A percentile compares a stretch with the other conserved stretches of the same genome.
These are phyloP conservation scores for Rhea americana DNA, from an alignment of 2,113 vertebrate genomes.

Conservation along the genomic window DNA sequence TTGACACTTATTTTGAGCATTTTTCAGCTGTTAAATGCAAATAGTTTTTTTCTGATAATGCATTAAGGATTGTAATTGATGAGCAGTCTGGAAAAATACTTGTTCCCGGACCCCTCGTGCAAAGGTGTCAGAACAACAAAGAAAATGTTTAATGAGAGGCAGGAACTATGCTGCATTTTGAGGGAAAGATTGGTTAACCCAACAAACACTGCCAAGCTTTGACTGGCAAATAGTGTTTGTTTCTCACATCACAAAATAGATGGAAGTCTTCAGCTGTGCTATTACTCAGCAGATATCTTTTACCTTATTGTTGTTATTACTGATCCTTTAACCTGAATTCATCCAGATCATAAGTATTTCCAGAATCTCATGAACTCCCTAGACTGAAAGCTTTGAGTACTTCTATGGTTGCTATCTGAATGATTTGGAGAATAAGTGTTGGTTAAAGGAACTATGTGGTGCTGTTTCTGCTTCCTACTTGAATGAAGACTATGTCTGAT, in stretches of 20 bases:
- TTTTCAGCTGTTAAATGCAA: slow-evolving; percentile 36
- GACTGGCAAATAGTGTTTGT: neutral
- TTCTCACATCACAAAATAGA: slow-evolving; percentile 8
- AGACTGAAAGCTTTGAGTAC: neutral
- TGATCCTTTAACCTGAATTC: neutral
- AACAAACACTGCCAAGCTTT: neutral
- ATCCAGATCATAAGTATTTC: neutral
- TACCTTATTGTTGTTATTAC: neutral
- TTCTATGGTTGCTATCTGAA: neutral
- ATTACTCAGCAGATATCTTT: neutral
- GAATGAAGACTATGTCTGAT: neutral
- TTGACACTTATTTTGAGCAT: slow-evolving; percentile 64
- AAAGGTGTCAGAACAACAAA: neutral
- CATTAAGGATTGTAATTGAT: slow-evolving; percentile 3
- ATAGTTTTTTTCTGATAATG: slow-evolving; percentile 44
- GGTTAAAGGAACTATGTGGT: neutral
- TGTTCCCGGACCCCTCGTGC: neutral
- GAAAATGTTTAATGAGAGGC: neutral
- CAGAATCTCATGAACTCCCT: neutral
- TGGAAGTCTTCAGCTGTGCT: neutral
- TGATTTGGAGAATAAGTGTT: neutral
- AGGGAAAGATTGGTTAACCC: neutral
- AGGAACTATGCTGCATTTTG: neutral
- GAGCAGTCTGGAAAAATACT: neutral
- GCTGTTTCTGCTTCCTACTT: neutral